Base-by-base conservation (phyloP, 2,888 invertebrate genomes). In the Rhimphoctona megacephalus region DNA sequence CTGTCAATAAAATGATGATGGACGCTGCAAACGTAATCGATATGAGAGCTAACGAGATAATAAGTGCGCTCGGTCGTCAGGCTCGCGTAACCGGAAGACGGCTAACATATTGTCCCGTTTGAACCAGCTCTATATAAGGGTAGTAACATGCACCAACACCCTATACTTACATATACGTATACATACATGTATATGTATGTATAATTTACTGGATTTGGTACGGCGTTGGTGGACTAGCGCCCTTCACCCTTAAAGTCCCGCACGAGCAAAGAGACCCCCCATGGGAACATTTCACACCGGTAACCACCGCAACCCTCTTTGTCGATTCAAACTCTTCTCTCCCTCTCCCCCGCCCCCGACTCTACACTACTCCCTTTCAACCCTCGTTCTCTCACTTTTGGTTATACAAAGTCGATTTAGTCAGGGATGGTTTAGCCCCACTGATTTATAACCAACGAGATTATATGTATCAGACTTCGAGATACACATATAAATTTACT, bases 271-370 rank as follows among this genome's bases (percentile, higher is more conserved):
- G 70, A 82, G 77, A 91, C 91, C 93, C 94, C 94, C 93, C 94
- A 94, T 94, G 94, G 94, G 94, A 94, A 94, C 92, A 94, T 94
- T 94, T 94, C 94, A 94, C 94, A 93, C 94, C 94, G 94, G 94
- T 93, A 94, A 94, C 94, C 94, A 92, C 94, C 91, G 91, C 92
- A 89, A 91, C 90, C 90, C 91, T 85, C 82, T 70, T 81, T 64
- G 79, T 83, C 88, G 83, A 83, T 86, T 73, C 64, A 33, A 64
- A 66, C 66, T 43, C 70, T 76, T 80, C 81, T 19, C 83, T 67
- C 74, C 83, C 85, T 19, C 83, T 67, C 78, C 83, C 84, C 54
- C 74, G 7, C 81, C 85, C 74, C 76, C 17, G 0, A 19, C 14
- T 14, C 8, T 25, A 25, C 79, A 22, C 78, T 46, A 25, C 30